Conservation (phyloP, 2,888 invertebrate species). For the Macrophya annulata region DNA sequence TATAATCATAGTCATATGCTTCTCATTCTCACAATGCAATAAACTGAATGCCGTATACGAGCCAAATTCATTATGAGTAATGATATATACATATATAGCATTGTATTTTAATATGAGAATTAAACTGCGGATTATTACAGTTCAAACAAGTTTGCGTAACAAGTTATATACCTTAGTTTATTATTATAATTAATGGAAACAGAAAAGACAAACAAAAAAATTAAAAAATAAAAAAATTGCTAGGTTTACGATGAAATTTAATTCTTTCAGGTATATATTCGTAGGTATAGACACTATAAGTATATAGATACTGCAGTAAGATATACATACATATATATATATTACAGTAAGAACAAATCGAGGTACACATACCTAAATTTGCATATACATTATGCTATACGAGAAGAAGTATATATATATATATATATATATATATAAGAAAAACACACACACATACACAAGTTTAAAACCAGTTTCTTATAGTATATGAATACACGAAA, state of each 20-base stretch:
- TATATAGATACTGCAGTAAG: no score
- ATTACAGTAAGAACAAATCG: no score
- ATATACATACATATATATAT: neutral
- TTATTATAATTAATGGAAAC: neutral
- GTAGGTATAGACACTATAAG: no score
- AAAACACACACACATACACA: neutral
- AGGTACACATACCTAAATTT: no score
- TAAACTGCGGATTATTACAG: neutral
- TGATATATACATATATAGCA: neutral
- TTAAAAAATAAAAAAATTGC: neutral
- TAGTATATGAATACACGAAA: no score
- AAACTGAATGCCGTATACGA: neutral
- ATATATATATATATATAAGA: neutral
- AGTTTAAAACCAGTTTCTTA: constrained; percentile 13
- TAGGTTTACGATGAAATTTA: neutral
- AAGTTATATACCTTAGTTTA: neutral
- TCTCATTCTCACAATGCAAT: neutral
- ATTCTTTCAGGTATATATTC: no score
- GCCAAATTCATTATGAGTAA: constrained; percentile 5
- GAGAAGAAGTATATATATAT: no score
- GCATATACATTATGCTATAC: constrained; percentile 10
- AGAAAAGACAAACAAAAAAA: no score
- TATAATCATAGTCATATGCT: neutral
- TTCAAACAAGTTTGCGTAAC: neutral
- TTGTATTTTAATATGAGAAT: constrained; percentile 5